Conservation (phyloP, 1,140 invertebrate genomes). For the Ganaspis sp. region DNA sequence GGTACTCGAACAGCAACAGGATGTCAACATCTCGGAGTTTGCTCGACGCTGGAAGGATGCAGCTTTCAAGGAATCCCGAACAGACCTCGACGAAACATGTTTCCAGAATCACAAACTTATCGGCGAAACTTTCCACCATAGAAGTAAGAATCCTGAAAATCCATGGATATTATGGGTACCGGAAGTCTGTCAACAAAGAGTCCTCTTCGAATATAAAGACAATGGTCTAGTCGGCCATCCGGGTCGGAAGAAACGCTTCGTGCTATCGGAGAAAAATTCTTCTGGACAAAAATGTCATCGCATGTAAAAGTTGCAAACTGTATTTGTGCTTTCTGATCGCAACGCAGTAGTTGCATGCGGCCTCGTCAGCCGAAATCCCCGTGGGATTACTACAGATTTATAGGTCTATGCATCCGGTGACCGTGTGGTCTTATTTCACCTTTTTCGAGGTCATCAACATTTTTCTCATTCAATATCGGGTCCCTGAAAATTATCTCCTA, state of each 20-base stretch:
- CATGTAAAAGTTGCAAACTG: background rate
- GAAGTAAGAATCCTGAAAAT: background rate
- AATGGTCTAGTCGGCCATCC: background rate
- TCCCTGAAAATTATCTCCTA: too few species aligned
- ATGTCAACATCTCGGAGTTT: background rate
- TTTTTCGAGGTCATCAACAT: too few species aligned
- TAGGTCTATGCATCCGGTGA: too few species aligned
- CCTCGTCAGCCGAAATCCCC: constrained; percentile 18
- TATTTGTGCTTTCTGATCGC: background rate
- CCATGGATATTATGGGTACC: background rate
- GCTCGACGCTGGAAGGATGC: background rate
- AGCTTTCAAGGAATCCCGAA: background rate
- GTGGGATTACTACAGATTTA: too few species aligned
- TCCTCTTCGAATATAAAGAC: background rate
- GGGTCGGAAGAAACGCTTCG: background rate
- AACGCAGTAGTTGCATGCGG: background rate
- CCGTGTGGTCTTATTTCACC: too few species aligned
- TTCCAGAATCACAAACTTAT: background rate
- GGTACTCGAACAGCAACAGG: background rate
- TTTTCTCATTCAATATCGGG: too few species aligned
- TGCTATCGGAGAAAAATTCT: background rate
- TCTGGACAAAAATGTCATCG: background rate
- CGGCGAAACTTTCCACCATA: background rate
- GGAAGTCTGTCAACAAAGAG: background rate
- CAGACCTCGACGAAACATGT: background rate